Evolutionary conservation across 1,140 invertebrate species (phyloP).

Genomic region (Ganaspis sp.): DNA sequence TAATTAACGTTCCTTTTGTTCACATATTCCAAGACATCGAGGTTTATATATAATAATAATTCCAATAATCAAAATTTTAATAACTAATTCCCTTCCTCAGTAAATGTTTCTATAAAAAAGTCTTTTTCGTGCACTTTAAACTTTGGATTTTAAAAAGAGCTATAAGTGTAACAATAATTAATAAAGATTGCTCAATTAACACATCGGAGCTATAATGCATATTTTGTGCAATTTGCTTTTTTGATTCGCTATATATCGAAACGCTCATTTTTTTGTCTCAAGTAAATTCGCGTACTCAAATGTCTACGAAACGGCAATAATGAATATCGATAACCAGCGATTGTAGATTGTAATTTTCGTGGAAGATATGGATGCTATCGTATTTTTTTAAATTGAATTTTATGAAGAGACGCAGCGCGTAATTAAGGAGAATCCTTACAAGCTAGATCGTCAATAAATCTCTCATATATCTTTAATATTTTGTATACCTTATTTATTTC

Average conservation of each 20-base stretch:
- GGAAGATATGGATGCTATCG: slow-evolving; percentile 57
- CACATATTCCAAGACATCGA: slow-evolving; percentile 59
- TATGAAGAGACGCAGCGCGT: slow-evolving; percentile 51
- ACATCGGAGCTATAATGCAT: slow-evolving; percentile 1
- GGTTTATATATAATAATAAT: slow-evolving; percentile 32
- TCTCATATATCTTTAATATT: slow-evolving; percentile 72
- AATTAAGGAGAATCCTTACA: slow-evolving; percentile 56
- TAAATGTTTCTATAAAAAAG: not conserved
- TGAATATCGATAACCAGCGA: slow-evolving; percentile 46
- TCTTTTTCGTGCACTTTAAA: slow-evolving; percentile 35
- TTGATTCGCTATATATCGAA: slow-evolving; percentile 17
- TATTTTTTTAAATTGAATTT: slow-evolving; percentile 47
- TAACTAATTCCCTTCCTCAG: not conserved
- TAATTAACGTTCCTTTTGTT: slow-evolving; percentile 41
- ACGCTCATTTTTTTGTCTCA: slow-evolving; percentile 16
- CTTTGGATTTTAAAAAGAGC: slow-evolving; percentile 6
- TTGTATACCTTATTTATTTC: slow-evolving; percentile 73
- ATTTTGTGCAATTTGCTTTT: slow-evolving; percentile 12
- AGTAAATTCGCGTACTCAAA: not conserved
- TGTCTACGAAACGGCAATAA: slow-evolving; percentile 22
- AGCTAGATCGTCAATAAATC: slow-evolving; percentile 68
- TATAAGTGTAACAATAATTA: slow-evolving; percentile 12
- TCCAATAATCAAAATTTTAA: not conserved
- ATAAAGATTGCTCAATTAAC: not conserved
- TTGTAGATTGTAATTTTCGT: slow-evolving; percentile 46